These are phyloP conservation scores for Decapterus maruadsi DNA, from an alignment of 2,797 vertebrate genomes.

Conservation along the genomic window DNA sequence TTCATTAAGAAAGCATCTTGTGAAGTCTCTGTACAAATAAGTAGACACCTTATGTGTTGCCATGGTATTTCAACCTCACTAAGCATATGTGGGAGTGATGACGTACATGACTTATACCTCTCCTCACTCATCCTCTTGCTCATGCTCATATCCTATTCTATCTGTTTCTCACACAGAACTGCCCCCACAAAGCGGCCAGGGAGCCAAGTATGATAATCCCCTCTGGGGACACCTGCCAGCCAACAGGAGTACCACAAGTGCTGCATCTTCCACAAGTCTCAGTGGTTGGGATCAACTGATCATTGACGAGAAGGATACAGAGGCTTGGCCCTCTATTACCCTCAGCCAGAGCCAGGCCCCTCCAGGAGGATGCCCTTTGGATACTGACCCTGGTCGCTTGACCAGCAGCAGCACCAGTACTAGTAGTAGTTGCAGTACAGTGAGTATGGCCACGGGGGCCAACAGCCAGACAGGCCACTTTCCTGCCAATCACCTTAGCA, in stretches of 20 bases:
- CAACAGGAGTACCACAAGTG: conserved; percentile 91
- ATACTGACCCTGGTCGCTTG: conserved; percentile 89
- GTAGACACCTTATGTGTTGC: conserved; percentile 45
- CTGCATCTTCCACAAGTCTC: conserved; percentile 74
- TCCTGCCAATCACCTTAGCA: conserved; percentile 81
- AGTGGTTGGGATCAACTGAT: conserved; percentile 95
- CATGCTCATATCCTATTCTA: conserved; percentile 34
- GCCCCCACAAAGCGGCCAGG: conserved; percentile 89
- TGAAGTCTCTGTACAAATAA: conserved; percentile 24
- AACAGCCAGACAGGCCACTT: conserved; percentile 89
- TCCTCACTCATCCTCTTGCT: conserved; percentile 34
- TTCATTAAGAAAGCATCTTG: conserved; percentile 30
- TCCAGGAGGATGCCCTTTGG: conserved; percentile 94
- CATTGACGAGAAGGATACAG: conserved; percentile 92
- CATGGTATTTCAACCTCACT: conserved; percentile 57
- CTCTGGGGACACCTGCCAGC: conserved; percentile 92
- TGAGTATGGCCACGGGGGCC: conserved; percentile 96
- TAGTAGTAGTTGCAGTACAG: conserved; percentile 87
- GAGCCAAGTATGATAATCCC: conserved; percentile 97
- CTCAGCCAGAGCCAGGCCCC: conserved; percentile 91
- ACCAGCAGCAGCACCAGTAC: conserved; percentile 85
- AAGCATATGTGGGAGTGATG: conserved; percentile 56
- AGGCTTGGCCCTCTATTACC: conserved; percentile 94
- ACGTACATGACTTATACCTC: conserved; percentile 33
- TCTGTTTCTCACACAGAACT: conserved; percentile 85